Conservation (phyloP, 2,113 vertebrate genomes). For the Ancistrus triradiatus region DNA sequence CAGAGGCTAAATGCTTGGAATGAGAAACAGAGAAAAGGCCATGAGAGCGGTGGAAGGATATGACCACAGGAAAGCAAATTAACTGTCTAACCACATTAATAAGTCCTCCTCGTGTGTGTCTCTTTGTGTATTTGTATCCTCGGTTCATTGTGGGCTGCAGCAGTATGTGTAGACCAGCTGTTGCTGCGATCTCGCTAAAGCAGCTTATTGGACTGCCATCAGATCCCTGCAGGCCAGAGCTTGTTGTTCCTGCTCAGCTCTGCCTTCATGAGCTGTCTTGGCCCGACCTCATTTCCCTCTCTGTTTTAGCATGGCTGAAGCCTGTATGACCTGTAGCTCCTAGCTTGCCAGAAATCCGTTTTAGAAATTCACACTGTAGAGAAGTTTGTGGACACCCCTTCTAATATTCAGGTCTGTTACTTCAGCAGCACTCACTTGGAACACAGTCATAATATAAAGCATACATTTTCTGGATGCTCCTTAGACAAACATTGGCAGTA, state of each 20-base stretch:
- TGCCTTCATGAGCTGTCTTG: too few species aligned
- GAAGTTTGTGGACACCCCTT: too few species aligned
- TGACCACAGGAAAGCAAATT: slow-evolving; percentile 14
- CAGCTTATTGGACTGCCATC: slow-evolving; percentile 43
- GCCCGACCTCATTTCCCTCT: slow-evolving; percentile 40
- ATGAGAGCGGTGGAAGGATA: slow-evolving; percentile 22
- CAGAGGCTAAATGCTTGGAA: slow-evolving; percentile 68
- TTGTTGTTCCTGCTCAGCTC: background rate
- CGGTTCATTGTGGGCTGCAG: slow-evolving; percentile 5
- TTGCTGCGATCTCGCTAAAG: slow-evolving; percentile 56
- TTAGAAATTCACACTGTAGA: too few species aligned
- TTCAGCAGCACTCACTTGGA: too few species aligned
- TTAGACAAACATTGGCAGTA: too few species aligned
- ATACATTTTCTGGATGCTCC: too few species aligned
- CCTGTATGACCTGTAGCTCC: background rate
- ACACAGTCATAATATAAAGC: too few species aligned
- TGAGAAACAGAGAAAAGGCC: slow-evolving; percentile 39
- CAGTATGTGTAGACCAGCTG: slow-evolving; percentile 32
- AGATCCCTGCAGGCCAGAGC: slow-evolving; percentile 4
- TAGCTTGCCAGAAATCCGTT: background rate
- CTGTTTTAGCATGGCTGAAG: background rate
- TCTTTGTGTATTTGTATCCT: slow-evolving; percentile 13
- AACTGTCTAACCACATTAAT: slow-evolving; percentile 23
- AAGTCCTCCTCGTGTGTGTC: slow-evolving; percentile 23
- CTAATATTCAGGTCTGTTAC: too few species aligned